Conservation (phyloP, 2,113 vertebrate species). For the Balaenoptera acutorostrata region DNA sequence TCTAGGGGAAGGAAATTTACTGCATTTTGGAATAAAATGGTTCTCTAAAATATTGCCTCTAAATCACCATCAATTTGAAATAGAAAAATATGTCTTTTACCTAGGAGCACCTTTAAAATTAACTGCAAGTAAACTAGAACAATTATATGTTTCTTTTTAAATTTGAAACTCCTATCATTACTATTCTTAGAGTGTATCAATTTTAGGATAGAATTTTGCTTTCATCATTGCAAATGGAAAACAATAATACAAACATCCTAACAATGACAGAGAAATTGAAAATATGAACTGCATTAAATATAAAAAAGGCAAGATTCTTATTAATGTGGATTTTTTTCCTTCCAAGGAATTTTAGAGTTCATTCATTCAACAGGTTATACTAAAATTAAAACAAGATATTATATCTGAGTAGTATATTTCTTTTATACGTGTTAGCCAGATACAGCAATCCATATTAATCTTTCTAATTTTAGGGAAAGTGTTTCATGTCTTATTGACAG, state of each 20-base stretch:
- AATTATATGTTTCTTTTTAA: neutral
- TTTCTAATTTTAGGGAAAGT: neutral
- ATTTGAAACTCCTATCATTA: neutral
- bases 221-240: constrained; percentile 78
- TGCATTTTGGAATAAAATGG: neutral
- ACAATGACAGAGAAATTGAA: constrained; percentile 61
- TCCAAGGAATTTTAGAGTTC: neutral
- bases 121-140: neutral
- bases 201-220: constrained; percentile 65
- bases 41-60: neutral
- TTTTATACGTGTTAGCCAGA: constrained; percentile 9
- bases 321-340: neutral
- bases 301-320: constrained; percentile 27
- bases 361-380: neutral
- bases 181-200: neutral
- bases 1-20: neutral
- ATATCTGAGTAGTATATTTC: neutral
- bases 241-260: constrained; percentile 68
- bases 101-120: neutral
- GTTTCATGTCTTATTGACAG: neutral
- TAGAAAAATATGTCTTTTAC: neutral
- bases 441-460: neutral
- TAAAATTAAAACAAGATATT: constrained; percentile 15
- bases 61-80: neutral
- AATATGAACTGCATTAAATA: constrained; percentile 51